Conservation (phyloP, 2,888 invertebrate genomes). For the Anarsia innoxiella region DNA sequence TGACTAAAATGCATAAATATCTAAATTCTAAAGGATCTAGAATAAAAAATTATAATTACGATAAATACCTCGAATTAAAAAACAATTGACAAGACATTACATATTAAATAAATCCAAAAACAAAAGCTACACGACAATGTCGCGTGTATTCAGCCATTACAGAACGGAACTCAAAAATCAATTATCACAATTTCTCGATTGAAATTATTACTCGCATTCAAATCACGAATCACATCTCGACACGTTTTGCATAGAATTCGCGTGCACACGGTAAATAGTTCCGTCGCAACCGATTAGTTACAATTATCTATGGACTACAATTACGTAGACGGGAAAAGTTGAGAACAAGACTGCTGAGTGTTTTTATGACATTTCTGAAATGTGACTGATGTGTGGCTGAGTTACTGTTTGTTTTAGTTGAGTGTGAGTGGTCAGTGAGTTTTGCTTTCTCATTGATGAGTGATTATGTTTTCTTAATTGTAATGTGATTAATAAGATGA, state of each 20-base stretch:
- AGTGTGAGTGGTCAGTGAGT: not conserved
- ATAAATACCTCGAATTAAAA: too few relatives aligned
- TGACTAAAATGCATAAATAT: too few relatives aligned
- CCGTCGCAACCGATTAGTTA: slow-evolving; percentile 52
- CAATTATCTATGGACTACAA: slow-evolving; percentile 51
- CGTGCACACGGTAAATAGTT: slow-evolving; percentile 32
- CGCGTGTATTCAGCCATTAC: too few relatives aligned
- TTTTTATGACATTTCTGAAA: slow-evolving; percentile 22
- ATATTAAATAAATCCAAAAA: too few relatives aligned
- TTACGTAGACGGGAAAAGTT: slow-evolving; percentile 47
- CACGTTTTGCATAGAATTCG: slow-evolving; percentile 23
- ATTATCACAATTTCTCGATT: slow-evolving; percentile 21
- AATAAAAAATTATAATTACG: too few relatives aligned
- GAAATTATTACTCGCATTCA: slow-evolving; percentile 6
- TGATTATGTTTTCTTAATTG: too few relatives aligned
- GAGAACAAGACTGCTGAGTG: slow-evolving; percentile 32
- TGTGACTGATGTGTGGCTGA: not conserved
- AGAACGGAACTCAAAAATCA: slow-evolving; percentile 23
- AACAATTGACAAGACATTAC: too few relatives aligned
- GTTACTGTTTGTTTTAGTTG: not conserved
- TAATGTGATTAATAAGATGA: too few relatives aligned
- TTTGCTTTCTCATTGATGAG: not conserved
- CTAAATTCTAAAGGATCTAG: too few relatives aligned
- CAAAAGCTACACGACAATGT: too few relatives aligned
- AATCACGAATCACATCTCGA: slow-evolving; percentile 11